Evolutionary conservation across 2,113 vertebrate genomes (phyloP).

Genomic region (Neomonachus schauinslandi): DNA sequence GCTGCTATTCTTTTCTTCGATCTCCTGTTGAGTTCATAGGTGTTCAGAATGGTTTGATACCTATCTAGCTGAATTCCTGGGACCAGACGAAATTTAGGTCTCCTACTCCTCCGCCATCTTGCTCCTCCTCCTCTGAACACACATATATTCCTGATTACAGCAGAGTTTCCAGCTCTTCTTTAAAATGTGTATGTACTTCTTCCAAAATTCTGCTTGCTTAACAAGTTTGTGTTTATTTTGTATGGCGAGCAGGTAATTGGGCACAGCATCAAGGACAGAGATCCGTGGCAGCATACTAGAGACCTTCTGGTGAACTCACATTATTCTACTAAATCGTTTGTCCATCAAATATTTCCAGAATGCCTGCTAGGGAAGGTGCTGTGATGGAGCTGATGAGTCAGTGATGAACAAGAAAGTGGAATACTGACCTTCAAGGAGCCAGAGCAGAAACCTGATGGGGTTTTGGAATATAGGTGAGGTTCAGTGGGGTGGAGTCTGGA

Average conservation of each 20-base stretch:
- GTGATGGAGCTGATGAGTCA: not conserved
- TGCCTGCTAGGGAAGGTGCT: not conserved
- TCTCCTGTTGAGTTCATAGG: too few relatives aligned
- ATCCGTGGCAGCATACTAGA: not conserved
- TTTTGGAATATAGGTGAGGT: too few relatives aligned
- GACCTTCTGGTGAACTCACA: not conserved
- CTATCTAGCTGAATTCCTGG: too few relatives aligned
- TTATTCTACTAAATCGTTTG: not conserved
- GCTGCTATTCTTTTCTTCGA: too few relatives aligned
- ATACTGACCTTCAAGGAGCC: not conserved
- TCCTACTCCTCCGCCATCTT: too few relatives aligned
- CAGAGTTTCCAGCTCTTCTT: not conserved
- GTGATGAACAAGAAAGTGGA: not conserved
- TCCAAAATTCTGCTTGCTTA: constrained; percentile 58
- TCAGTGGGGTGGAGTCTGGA: too few relatives aligned
- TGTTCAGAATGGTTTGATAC: too few relatives aligned
- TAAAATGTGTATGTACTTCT: constrained; percentile 19
- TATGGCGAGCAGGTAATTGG: constrained; percentile 56
- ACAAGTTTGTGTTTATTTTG: constrained; percentile 71
- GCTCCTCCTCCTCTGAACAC: too few relatives aligned
- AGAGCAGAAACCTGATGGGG: too few relatives aligned
- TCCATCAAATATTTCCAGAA: not conserved
- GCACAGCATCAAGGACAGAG: not conserved
- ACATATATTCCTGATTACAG: not conserved
- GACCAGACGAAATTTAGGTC: too few relatives aligned